phyloP scores from a whole-genome alignment of 2,113 vertebrate species.

The Nyctibius bracteatus region DNA sequence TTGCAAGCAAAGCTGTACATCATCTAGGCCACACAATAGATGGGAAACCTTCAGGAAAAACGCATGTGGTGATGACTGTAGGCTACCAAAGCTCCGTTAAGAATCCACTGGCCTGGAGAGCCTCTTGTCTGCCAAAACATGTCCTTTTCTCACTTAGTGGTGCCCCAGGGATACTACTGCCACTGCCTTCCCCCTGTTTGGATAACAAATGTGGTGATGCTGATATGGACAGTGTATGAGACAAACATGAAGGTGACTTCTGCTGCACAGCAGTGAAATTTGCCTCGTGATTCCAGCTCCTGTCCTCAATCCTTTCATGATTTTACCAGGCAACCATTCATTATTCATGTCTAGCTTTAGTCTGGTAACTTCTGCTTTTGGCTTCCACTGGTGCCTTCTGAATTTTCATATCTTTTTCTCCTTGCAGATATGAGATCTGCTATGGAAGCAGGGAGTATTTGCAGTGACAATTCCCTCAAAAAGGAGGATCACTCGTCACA shows the following conservation, averaged over 20 bases:
- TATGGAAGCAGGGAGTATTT: constrained; percentile 73
- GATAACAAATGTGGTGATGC: not conserved
- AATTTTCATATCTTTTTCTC: not conserved
- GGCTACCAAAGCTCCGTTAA: not conserved
- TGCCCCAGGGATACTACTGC: not conserved
- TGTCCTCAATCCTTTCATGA: not conserved
- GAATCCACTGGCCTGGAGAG: not conserved
- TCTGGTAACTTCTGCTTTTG: not conserved
- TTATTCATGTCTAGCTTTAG: not conserved
- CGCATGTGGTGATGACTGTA: not conserved
- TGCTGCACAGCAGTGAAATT: not conserved
- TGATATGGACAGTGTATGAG: not conserved
- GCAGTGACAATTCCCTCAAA: constrained; percentile 71
- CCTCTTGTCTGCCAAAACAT: not conserved
- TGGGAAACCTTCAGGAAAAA: not conserved
- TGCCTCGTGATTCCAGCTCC: not conserved
- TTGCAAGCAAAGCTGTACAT: not conserved
- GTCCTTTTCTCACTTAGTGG: not conserved
- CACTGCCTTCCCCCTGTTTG: not conserved
- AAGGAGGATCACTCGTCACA: constrained; percentile 79
- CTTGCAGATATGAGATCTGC: constrained; percentile 72
- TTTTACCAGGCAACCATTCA: not conserved
- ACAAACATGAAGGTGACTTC: not conserved
- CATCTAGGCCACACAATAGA: rapidly evolving
- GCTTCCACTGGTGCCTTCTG: not conserved